Evolutionary conservation across 2,797 vertebrate genomes (phyloP).

Genomic region (Chelmon rostratus): DNA sequence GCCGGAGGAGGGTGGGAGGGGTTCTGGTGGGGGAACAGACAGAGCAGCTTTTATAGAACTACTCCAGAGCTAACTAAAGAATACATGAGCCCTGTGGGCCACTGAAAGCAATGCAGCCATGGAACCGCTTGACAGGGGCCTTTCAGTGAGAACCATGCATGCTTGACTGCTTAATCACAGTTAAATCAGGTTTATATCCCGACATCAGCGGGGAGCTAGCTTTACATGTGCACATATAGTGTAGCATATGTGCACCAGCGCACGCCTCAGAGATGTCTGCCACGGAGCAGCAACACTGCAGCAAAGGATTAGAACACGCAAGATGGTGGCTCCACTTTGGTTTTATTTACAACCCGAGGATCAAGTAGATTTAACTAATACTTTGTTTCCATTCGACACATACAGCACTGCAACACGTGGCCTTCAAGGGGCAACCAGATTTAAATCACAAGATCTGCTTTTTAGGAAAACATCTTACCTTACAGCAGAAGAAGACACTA

Average conservation of each 20-base stretch:
- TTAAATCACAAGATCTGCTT: slow-evolving; percentile 9
- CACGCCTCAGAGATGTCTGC: slow-evolving; percentile 50
- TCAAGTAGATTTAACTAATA: slow-evolving; percentile 76
- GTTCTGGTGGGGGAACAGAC: slow-evolving; percentile 63
- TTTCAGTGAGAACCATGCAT: slow-evolving; percentile 56
- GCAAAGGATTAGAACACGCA: slow-evolving; percentile 71
- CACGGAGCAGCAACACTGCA: slow-evolving; percentile 51
- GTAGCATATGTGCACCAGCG: slow-evolving; percentile 44
- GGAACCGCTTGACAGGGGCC: slow-evolving; percentile 38
- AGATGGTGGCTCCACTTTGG: slow-evolving; percentile 67
- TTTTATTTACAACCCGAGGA: slow-evolving; percentile 78
- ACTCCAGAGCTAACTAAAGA: slow-evolving; percentile 80
- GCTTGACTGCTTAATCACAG: slow-evolving; percentile 62
- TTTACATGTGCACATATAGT: slow-evolving; percentile 27
- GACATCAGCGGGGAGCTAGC: slow-evolving; percentile 23
- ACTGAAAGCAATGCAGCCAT: slow-evolving; percentile 58
- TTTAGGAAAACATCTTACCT: background rate
- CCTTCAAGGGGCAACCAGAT: slow-evolving; percentile 20
- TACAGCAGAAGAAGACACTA: background rate
- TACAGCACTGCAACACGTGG: slow-evolving; percentile 24
- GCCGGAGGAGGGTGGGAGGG: slow-evolving; percentile 64
- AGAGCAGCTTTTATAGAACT: slow-evolving; percentile 81
- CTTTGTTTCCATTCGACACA: slow-evolving; percentile 64
- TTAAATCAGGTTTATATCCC: slow-evolving; percentile 51
- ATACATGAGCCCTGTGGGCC: slow-evolving; percentile 77